phyloP scores from a whole-genome alignment of 35 echinoderm and acorn worm genomes.

The Ptychodera flava region DNA sequence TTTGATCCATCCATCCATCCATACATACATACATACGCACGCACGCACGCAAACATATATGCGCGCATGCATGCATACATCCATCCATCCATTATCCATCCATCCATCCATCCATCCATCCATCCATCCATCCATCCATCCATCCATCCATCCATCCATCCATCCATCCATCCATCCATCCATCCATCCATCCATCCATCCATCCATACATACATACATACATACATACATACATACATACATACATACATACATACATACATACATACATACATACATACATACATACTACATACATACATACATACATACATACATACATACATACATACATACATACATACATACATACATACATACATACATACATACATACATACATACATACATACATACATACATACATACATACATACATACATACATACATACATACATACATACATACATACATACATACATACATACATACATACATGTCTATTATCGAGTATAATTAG shows the following conservation, averaged over 20 bases:
- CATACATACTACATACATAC: conserved; percentile 1
- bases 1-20: background rate
- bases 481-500: background rate
- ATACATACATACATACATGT: background rate
- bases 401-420: conserved; percentile 2
- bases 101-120: background rate
- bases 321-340: background rate
- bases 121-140: background rate
- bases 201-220: background rate
- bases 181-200: background rate
- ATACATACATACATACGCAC: background rate
- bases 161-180: background rate
- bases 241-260: background rate
- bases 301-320: conserved; percentile 2
- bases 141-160: background rate
- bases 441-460: conserved; percentile 2
- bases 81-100: background rate
- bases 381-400: background rate
- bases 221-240: background rate
- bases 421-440: conserved; percentile 2
- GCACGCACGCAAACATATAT: background rate
- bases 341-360: conserved; percentile 2
- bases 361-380: background rate
- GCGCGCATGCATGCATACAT: background rate
- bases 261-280: conserved; percentile 2